Base-by-base conservation (phyloP, 2,888 invertebrate genomes). In the Cerceris rybyensis region DNA sequence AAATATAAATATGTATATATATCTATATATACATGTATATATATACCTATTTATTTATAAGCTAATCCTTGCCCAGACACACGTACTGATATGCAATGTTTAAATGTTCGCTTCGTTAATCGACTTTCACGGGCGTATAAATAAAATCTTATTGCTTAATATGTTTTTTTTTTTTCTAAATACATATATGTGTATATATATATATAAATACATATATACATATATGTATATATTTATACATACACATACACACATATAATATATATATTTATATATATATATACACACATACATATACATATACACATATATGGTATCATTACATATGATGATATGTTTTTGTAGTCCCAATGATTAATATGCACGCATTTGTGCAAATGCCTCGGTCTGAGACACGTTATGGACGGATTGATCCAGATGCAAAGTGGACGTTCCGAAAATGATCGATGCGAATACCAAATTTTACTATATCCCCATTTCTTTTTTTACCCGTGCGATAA, bases 291-390 rank as follows among this genome's bases (percentile, higher is more conserved):
- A 28, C 28, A 28, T 28, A 77, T 81, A 63, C 58, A 68, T 80
- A 83, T 77, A 73, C 71, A 84, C 74, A 82, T 67, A 75, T 70
- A 75, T 65, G 70, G 70, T 86, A 86, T 78, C 80, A 85, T 86
- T 90, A 90, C 85, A 89, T 90, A 91, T 87, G 91, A 91, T 92
- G 92, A 92, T 92, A 92, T 92, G 92, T 92, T 92, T 91, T 92
- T 92, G 92, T 92, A 92, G 92, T 92, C 92, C 92, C 92, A 91
- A 92, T 92, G 92, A 92, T 92, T 92, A 92, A 92, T 92, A 91
- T 91, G 92, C 92, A 92, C 92, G 81, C 80, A 68, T 87, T 91
- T 90, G 92, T 92, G 92, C 92, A 90, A 86, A 90, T 89, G 90
- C 78, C 88, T 90, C 83, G 75, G 75, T 81, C 66, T 75, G 89